A percentile compares a stretch with the other conserved stretches of the same genome.
Conservation (phyloP, 1,140 invertebrate genomes). For the Melitaea cinxia region DNA sequence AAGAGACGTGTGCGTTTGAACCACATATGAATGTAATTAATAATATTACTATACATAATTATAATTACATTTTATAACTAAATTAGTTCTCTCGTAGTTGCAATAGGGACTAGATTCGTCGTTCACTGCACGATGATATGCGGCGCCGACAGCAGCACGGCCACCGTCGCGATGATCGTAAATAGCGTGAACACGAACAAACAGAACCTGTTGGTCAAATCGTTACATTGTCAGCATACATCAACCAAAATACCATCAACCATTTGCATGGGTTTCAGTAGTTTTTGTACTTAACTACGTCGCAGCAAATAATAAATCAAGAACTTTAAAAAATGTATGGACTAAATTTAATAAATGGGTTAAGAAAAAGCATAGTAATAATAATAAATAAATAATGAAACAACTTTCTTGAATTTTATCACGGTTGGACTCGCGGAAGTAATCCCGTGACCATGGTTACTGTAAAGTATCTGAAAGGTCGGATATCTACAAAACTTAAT, state of each 20-base stretch:
- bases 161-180: constrained; percentile 96
- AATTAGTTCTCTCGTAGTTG: constrained; percentile 72
- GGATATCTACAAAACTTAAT: too few relatives aligned
- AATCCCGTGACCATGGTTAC: too few relatives aligned
- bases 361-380: too few relatives aligned
- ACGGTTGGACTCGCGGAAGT: too few relatives aligned
- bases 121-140: constrained; percentile 96
- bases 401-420: too few relatives aligned
- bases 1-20: constrained; percentile 74
- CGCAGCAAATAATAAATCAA: too few relatives aligned
- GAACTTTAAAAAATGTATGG: too few relatives aligned
- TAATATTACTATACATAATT: constrained; percentile 53
- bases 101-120: constrained; percentile 33
- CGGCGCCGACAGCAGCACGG: constrained; percentile 95
- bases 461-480: too few relatives aligned
- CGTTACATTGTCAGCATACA: background rate
- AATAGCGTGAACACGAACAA: constrained; percentile 98
- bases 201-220: constrained; percentile 88
- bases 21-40: constrained; percentile 55
- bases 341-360: too few relatives aligned
- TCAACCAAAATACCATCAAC: background rate
- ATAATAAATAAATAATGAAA: too few relatives aligned
- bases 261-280: too few relatives aligned
- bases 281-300: too few relatives aligned
- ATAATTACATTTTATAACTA: constrained; percentile 59